phyloP scores from a whole-genome alignment of 2,888 invertebrate species.

The Lymantria dispar region DNA sequence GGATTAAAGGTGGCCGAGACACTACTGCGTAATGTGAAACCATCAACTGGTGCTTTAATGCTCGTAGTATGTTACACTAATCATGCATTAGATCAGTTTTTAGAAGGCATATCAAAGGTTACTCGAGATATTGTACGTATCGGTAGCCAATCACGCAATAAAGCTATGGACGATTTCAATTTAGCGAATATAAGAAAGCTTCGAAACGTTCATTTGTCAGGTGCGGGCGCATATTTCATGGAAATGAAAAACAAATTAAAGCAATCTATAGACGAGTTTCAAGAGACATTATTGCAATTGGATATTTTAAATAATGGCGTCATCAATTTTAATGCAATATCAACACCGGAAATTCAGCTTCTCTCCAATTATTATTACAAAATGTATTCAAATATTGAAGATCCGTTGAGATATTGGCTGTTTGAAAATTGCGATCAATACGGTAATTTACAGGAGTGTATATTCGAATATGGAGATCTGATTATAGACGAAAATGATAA shows the following conservation, averaged over 20 bases:
- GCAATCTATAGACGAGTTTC: constrained; percentile 32
- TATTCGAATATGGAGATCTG: constrained; percentile 20
- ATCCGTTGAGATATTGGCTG: constrained; percentile 52
- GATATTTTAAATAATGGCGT: constrained; percentile 49
- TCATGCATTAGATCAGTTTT: constrained; percentile 92
- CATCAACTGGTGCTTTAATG: constrained; percentile 68
- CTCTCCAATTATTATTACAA: constrained; percentile 34
- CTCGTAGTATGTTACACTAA: constrained; percentile 92
- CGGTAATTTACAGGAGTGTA: constrained; percentile 19
- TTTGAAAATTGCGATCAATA: constrained; percentile 40
- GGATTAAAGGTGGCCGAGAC: constrained; percentile 87
- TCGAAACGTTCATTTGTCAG: neutral
- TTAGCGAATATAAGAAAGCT: constrained; percentile 55
- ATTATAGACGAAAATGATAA: constrained; percentile 26
- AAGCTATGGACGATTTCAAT: constrained; percentile 63
- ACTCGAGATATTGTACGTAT: constrained; percentile 85
- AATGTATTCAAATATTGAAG: constrained; percentile 8
- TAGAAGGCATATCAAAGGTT: constrained; percentile 84
- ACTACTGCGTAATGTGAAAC: constrained; percentile 81
- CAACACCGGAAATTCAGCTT: constrained; percentile 28
- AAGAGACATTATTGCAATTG: constrained; percentile 38
- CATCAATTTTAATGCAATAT: constrained; percentile 32
- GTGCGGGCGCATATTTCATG: constrained; percentile 24
- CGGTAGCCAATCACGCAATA: constrained; percentile 85
- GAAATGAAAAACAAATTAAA: constrained; percentile 41